Percentiles rank a stretch among this genome's conserved stretches.
phyloP scores from a whole-genome alignment of 2,888 invertebrate genomes.

The Harpagoxenus sublaevis region DNA sequence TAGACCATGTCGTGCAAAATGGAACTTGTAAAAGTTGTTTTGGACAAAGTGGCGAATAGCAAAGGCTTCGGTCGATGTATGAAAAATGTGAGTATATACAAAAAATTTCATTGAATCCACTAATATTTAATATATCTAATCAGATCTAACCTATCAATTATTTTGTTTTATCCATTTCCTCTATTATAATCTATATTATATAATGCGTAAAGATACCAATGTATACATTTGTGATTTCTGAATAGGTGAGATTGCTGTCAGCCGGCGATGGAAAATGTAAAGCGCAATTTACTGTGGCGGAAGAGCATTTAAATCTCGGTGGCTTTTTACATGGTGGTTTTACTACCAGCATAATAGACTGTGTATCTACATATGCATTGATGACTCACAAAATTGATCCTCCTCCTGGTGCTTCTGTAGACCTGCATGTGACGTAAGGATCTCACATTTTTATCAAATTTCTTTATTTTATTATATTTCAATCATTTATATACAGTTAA shows the following conservation, averaged over 20 bases:
- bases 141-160: not conserved
- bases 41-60: constrained; percentile 81
- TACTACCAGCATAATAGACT: constrained; percentile 93
- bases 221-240: not conserved
- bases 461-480: not conserved
- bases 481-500: constrained; percentile 24
- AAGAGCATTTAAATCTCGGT: constrained; percentile 91
- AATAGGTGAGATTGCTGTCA: constrained; percentile 86
- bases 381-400: constrained; percentile 89
- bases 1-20: constrained; percentile 75
- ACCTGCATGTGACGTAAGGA: constrained; percentile 92
- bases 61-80: constrained; percentile 86
- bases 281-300: constrained; percentile 92
- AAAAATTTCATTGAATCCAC: not conserved
- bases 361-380: constrained; percentile 93
- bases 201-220: not conserved
- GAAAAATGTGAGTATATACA: constrained; percentile 84
- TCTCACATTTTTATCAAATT: constrained; percentile 23
- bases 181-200: not conserved
- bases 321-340: constrained; percentile 95
- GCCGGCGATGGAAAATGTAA: constrained; percentile 91
- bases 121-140: not conserved
- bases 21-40: constrained; percentile 84
- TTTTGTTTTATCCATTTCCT: not conserved
- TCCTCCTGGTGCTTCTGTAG: constrained; percentile 92